phyloP scores from a whole-genome alignment of 2,888 invertebrate genomes.

The Apamea sordens region DNA sequence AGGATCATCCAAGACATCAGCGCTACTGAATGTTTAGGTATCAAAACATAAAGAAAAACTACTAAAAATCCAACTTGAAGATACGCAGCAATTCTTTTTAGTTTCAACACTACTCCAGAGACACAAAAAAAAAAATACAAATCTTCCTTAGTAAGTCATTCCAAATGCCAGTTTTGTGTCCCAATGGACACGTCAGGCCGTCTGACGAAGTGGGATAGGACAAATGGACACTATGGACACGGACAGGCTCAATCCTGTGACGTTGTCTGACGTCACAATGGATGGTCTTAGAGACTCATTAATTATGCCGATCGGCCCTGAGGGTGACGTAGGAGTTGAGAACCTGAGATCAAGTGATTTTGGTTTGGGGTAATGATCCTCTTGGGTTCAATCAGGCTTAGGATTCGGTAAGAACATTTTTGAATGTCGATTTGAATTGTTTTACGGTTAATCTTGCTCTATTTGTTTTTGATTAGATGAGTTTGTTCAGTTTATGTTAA shows the following conservation, averaged over 20 bases:
- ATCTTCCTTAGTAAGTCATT: constrained; percentile 28
- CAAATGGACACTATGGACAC: constrained; percentile 50
- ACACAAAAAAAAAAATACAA: constrained; percentile 15
- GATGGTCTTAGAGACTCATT: constrained; percentile 55
- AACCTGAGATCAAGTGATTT: constrained; percentile 47
- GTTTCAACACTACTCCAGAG: constrained; percentile 16
- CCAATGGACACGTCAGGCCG: constrained; percentile 39
- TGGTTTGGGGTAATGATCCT: constrained; percentile 35
- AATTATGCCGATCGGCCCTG: constrained; percentile 60
- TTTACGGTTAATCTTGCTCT: not conserved
- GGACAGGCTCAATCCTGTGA: constrained; percentile 48
- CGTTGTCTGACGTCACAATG: constrained; percentile 43
- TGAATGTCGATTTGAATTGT: not conserved
- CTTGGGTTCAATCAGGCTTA: constrained; percentile 19
- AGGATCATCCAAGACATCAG: too few species aligned
- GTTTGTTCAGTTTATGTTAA: not conserved
- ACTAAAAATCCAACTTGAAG: not conserved
- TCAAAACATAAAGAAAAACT: not conserved
- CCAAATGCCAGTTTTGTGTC: constrained; percentile 42
- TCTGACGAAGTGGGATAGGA: constrained; percentile 54
- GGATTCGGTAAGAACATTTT: constrained; percentile 19
- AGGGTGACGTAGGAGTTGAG: constrained; percentile 47
- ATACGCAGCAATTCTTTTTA: constrained; percentile 9
- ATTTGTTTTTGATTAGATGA: not conserved
- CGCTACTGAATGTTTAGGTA: not conserved